These are phyloP conservation scores for Micromesistius poutassou DNA, from an alignment of 2,797 vertebrate genomes.

Conservation along the genomic window DNA sequence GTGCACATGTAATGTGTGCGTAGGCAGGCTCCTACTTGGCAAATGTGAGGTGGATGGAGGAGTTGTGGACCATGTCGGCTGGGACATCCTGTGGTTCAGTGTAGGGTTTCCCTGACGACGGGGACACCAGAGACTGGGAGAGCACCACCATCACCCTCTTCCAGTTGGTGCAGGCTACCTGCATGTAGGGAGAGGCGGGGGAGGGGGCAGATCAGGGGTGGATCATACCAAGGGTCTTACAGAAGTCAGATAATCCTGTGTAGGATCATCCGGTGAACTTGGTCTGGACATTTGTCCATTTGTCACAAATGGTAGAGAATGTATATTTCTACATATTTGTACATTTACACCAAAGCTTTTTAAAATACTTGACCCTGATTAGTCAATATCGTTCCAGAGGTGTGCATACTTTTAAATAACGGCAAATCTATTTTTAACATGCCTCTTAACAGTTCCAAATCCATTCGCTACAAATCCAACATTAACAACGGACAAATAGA, in stretches of 20 bases:
- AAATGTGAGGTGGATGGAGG: constrained; percentile 76
- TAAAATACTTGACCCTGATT: not conserved
- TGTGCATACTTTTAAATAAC: not conserved
- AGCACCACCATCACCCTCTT: constrained; percentile 92
- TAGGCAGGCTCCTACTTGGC: constrained; percentile 53
- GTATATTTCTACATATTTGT: too few species aligned
- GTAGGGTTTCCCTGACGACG: constrained; percentile 77
- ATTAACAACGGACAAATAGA: not conserved
- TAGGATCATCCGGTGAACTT: too few species aligned
- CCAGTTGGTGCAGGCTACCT: constrained; percentile 91
- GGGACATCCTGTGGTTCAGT: constrained; percentile 82
- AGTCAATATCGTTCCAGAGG: not conserved
- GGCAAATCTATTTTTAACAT: not conserved
- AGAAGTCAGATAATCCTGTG: not conserved
- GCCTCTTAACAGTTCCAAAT: not conserved
- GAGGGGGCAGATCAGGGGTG: not conserved
- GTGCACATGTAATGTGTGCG: not conserved
- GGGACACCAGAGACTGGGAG: constrained; percentile 82
- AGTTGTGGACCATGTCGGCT: constrained; percentile 79
- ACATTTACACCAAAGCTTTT: too few species aligned
- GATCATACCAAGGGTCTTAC: not conserved
- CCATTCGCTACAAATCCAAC: not conserved
- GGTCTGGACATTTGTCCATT: too few species aligned
- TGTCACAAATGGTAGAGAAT: too few species aligned
- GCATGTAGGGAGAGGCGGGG: constrained; percentile 29